Evolutionary conservation across 2,888 invertebrate species (phyloP), one percentile per base, ranked within the genome.

Genomic region (Tipula confusa): DNA sequence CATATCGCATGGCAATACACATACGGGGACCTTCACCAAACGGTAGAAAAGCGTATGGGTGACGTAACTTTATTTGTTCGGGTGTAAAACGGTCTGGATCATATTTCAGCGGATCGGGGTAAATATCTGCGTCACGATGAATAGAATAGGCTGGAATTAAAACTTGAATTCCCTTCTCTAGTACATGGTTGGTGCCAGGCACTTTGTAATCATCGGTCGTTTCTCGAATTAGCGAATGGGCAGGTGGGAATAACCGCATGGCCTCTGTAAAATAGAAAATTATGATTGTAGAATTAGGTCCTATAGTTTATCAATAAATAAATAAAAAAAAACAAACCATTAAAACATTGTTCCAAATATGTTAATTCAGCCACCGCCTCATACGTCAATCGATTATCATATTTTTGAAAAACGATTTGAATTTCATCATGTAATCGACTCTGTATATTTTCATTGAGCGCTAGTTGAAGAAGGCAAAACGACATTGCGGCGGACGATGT

Each of bases 101-200:
- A 84, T 92, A 93, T 79, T 88, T 90, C 4, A 91, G 89, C 0
- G 93, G 93, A 11, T 93, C 89, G 0, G 92, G 91, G 85, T 92
- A 93, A 85, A 91, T 89, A 1, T 90, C 89, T 0, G 91, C 91
- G 86, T 93, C 93, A 86, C 91, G 91, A 85, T 93, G 93, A 86
- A 93, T 90, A 0, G 91, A 90, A 82, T 90, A 90, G 1, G 89
- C 88, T 0, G 93, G 92, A 82, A 93, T 90, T 1, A 92, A 87
- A 0, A 92, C 87, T 29, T 89, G 87, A n/a, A 90, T 91, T 0
- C 91, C 92, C 85, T 91, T 90, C 81, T 91, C 91, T 84, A 92
- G 91, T 0, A 89, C 87, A 84, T 91, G 87, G 7, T 91, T 84
- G 5, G 85, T 86, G 5, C 85, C 85, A 0, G 87, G 86, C 5